Evolutionary conservation across 2,113 vertebrate genomes (phyloP), one percentile per base, ranked within the genome.

Genomic region (Poeciliopsis retropinna): DNA sequence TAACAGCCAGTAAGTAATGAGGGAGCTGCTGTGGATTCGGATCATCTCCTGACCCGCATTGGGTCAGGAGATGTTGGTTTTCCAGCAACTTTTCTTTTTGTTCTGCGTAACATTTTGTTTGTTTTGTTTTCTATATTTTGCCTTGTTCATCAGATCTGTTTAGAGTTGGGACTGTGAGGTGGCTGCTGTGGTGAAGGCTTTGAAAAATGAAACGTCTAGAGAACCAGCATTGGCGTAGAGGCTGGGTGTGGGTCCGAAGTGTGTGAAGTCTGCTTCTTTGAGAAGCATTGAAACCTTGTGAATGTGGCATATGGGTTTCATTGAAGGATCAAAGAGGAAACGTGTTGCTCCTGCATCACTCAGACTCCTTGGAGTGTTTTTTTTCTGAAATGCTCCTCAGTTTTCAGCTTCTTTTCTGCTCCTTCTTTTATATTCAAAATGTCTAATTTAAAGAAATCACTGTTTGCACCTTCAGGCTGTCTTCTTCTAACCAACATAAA

Each of bases 261-360:
- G 61, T 72, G 54, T 79, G 60, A 70, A 51, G 28, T 63, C 67
- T 76, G 61, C 31, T 60, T 76, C 32, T 84, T 67, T 72, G 73
- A 69, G 74, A 80, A 74, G 75, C 75, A 47, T 68, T 72, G 4
- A 11, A 79, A 71, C 63, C 27, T 30, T 62, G 67, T n/a, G 60
- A 80, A 74, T 32, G 9, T 79, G 87, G 84, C 90, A 93, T 88
- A 77, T 93, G 91, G 10, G 13, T 92, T 83, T 92, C 82, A 87
- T 93, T 89, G 86, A 82, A 60, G 51, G 91, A 93, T 92, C 89
- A 94, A 93, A 93, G 85, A 60, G 63, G 3, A 85, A 75, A 84
- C 75, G 65, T 41, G 69, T 75, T 76, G 76, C 81, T 76, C 73
- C 63, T 67, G 63, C 80, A 54, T 83, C 75, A 68, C 66, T 67